phyloP scores from a whole-genome alignment of 2,113 vertebrate genomes.

The Monarcha castaneiventris region DNA sequence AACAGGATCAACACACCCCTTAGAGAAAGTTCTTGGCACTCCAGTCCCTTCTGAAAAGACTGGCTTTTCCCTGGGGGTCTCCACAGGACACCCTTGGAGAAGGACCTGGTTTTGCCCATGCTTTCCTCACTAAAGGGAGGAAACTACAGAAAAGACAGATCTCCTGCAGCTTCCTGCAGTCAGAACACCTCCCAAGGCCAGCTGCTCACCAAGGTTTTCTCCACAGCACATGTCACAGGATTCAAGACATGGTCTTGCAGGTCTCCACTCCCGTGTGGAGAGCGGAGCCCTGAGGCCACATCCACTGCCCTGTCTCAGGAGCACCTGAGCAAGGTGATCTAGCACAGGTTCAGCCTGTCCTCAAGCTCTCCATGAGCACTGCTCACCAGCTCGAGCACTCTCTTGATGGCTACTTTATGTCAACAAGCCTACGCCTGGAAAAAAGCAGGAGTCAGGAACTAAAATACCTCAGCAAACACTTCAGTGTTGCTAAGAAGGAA shows the following conservation, averaged over 20 bases:
- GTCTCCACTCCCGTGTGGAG: not conserved
- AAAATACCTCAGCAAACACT: not conserved
- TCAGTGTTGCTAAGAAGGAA: not conserved
- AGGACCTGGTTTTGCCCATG: not conserved
- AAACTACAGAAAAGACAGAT: not conserved
- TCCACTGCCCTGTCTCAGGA: not conserved
- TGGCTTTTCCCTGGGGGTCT: not conserved
- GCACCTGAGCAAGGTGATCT: accelerated
- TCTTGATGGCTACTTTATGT: not conserved
- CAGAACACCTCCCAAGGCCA: not conserved
- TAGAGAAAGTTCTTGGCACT: not conserved
- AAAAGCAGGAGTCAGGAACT: not conserved
- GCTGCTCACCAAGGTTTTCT: not conserved
- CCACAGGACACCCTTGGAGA: not conserved
- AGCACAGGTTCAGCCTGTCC: not conserved
- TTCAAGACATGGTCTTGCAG: not conserved
- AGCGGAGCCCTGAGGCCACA: not conserved
- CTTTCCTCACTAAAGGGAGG: not conserved
- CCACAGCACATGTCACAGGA: not conserved
- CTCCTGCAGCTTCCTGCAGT: not conserved
- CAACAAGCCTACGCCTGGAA: not conserved
- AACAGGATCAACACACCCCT: not conserved
- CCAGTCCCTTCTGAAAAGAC: not conserved
- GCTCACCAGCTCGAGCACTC: not conserved
- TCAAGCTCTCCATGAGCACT: not conserved